Evolutionary conservation across 1,140 invertebrate genomes (phyloP), one percentile per base, ranked within the genome.

Genomic region (Homalodisca vitripennis): DNA sequence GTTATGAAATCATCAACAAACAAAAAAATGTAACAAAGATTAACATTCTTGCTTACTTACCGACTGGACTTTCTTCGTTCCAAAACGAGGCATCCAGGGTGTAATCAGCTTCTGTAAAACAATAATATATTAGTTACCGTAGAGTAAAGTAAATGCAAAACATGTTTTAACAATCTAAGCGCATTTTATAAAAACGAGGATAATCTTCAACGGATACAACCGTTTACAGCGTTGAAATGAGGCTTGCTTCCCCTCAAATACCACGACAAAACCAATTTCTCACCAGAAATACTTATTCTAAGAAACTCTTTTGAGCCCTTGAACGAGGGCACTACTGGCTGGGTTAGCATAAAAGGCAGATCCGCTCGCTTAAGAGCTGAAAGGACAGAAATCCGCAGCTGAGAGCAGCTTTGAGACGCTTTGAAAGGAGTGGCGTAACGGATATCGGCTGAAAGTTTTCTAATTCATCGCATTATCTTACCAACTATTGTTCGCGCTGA

Each of bases 71-170:
- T 80, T 93, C 91, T 80, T 92, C 91, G 83, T 91, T 93, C 91
- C 91, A 93, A 84, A 91, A 92, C 74, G 91, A 92, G 83, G 93
- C 92, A 84, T 94, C 92, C 82, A 93, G 85, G 74, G 91, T 92
- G 80, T 93, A 93, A 83, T 93, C 91, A 77, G 90, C 90, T 85
- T 93, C 92, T 94, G 89, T 47, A 92, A 92, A 77, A 82, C 78
- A 77, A 74, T 6, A 66, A 63, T 41, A 30, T 30, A 46, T 46
- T 55, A 34, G 62, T 30, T 70, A 68, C 32, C 46, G n/a, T 51
- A 46, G 32, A 20, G 14, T 13, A 27, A 27, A 29, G 12, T 14
- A 3, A 27, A 66, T 69, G 60, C 63, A 32, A 72, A 67, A 53
- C 65, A 60, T 69, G 68, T 68, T 70, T 74, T 63, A 34, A 53